Evolutionary conservation across 2,113 vertebrate genomes (phyloP).

Genomic region (Picathartes gymnocephalus): DNA sequence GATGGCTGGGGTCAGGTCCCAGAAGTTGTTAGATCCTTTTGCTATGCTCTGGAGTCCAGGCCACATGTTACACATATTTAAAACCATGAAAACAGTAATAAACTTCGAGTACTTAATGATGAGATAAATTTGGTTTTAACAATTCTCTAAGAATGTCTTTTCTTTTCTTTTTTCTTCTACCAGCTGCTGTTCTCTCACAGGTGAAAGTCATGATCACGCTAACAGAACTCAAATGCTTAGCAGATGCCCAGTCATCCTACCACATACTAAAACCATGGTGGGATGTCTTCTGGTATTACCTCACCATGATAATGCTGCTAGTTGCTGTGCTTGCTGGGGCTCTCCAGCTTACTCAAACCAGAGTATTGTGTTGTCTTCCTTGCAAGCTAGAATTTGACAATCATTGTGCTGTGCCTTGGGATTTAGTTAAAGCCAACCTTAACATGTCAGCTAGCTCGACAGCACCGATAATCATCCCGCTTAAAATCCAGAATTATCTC

Average conservation of each 20-base stretch:
- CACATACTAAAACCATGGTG: conserved; percentile 82
- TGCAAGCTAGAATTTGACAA: conserved; percentile 79
- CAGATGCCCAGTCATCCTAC: conserved; percentile 77
- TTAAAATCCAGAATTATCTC: conserved; percentile 76
- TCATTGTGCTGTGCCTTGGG: conserved; percentile 74
- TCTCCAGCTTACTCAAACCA: conserved; percentile 79
- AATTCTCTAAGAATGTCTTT: neutral
- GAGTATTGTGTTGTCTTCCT: conserved; percentile 80
- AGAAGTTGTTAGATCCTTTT: neutral
- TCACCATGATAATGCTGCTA: conserved; percentile 84
- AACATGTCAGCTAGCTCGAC: conserved; percentile 49
- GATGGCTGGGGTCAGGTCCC: neutral
- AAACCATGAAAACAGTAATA: neutral
- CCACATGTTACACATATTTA: neutral
- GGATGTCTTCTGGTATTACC: conserved; percentile 85
- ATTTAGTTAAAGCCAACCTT: conserved; percentile 63
- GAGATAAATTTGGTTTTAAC: neutral
- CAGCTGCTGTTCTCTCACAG: conserved; percentile 65
- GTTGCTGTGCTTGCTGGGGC: conserved; percentile 79
- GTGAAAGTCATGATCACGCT: conserved; percentile 78
- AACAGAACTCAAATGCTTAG: conserved; percentile 78
- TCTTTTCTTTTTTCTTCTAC: neutral
- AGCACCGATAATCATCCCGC: conserved; percentile 6
- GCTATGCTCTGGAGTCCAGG: neutral
- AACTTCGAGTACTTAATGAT: neutral